Evolutionary conservation across 2,113 vertebrate species (phyloP), one percentile per base, ranked within the genome.

Genomic region (Butorides virescens): DNA sequence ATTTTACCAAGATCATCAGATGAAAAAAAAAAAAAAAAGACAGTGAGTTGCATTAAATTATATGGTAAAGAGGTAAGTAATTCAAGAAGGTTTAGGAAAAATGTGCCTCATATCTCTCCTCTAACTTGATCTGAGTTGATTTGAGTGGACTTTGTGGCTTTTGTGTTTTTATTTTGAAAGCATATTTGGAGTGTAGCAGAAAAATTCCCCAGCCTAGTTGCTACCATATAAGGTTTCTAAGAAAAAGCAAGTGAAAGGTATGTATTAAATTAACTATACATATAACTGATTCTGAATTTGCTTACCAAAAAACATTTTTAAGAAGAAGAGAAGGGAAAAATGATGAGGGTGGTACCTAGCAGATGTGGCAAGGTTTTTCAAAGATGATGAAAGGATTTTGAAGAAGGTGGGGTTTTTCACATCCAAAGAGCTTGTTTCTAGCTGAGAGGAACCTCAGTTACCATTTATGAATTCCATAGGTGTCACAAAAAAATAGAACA

Each of bases 41-140:
- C 8, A 76, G 16, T 29, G 37, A 80, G n/a, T 58, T 75, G 23
- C 21, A 37, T 88, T 73, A 49, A 83, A 79, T 79, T 90, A 52
- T 26, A 68, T 39, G 26, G 36, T 67, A 30, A 79, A 70, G 36
- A 90, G 58, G 5, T 65, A 92, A 75, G 36, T 46, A 55, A 83
- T n/a, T n/a, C 11, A 92, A 59, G 52, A 53, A 88, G 91, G 17
- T 44, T 85, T 74, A 78, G 37, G 25, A 82, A 95, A 95, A 92
- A 74, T 19, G 16, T 27, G 37, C 25, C 20, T 82, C 46, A 9
- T 77, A 34, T 62, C 36, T 77, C 42, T 84, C 46, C 44, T 73
- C 47, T 84, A 42, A 56, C 39, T 86, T 76, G 55, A 34, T 86
- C 68, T 22, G 30, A 87, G 46, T 42, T 13, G 50, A 46, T 32